Evolutionary conservation across 2,888 invertebrate species (phyloP), one percentile per base, ranked within the genome.

Genomic region (Mylabris sibirica): DNA sequence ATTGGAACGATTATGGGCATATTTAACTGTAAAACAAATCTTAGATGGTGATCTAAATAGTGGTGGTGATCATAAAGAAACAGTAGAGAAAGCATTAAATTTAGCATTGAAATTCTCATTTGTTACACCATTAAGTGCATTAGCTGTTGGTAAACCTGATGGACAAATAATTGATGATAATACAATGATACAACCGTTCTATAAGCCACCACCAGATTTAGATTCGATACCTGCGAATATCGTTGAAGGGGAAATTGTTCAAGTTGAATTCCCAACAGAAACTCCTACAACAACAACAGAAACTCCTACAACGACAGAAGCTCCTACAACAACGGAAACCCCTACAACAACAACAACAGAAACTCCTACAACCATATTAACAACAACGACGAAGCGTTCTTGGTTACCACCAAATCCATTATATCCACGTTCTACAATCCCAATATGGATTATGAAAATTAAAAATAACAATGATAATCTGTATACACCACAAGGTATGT

Each of bases 121-220:
- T 80, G 92, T 92, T n/a, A 92, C 91, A 0, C 88, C 90, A 8
- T 85, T 92, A 60, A 91, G 90, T 3, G 91, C 91, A 1, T 83
- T 92, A 73, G 89, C 91, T 34, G 91, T 92, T 3, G 90, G 90
- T 12, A 90, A 91, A 76, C 90, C 90, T 0, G 88, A 89, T 78
- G 85, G 57, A 14, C 24, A 26, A 14, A 26, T 14, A 24, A 26
- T 57, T 57, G 26, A 26, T 26, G 57, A 57, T 57, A 22, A 26
- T n/a, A 2, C 26, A n/a, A 6, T 57, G 57, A 26, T 57, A 1
- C 9, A 24, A 3, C 57, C 57, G 6, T 12, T n/a, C 0, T 57
- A 57, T 26, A 4, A 14, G 14, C 57, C 57, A 6, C 57, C 57
- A 4, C 2, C 24, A 12, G 26, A 57, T 57, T 26, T 57, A n/a